Base-by-base conservation (phyloP, 2,888 invertebrate species). In the Apodemia hepburni region DNA sequence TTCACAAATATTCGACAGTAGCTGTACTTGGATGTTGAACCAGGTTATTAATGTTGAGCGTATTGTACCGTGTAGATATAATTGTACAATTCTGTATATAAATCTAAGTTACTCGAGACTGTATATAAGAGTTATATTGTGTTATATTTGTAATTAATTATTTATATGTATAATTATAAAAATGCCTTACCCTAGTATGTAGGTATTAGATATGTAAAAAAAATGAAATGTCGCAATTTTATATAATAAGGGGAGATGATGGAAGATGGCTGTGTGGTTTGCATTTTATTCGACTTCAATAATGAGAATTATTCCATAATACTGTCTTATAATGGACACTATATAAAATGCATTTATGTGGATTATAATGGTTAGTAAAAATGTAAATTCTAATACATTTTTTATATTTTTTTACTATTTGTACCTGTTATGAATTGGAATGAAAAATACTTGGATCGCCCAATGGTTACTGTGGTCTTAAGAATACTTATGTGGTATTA, bases 21-120 rank as follows among this genome's bases (percentile, higher is more conserved):
- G 22, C 51, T 49, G 1, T 51, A 54, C 51, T 54, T 18, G 15
- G 51, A 22, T 27, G 27, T 54, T 42, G 5, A 15, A 42, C 3
- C 45, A 45, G 45, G 17, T 29, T 27, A 27, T 54, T 54, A 29
- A 54, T 54, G 27, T 54, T 54, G 27, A 8, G 54, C 12, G 22
- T 54, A 12, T 11, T 54, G 54, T 27, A 27, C 27, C 7, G 15
- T 54, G 54, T 54, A 54, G 15, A 22, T 54, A 51, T 54, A 54
- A 54, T 54, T 54, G 54, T 54, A 54, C 27, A 54, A 29, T 54
- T 54, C n/a, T 54, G 54, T 54, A 54, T 69, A 68, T 66, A 63
- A 66, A 64, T 70, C 65, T 87, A 87, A 88, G 82, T 81, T 83
- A 79, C 76, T 82, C 84, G 86, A 88, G 89, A 88, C 89, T 89